Conservation (phyloP, 2,113 vertebrate genomes). For the Psammodynastes pulverulentus region DNA sequence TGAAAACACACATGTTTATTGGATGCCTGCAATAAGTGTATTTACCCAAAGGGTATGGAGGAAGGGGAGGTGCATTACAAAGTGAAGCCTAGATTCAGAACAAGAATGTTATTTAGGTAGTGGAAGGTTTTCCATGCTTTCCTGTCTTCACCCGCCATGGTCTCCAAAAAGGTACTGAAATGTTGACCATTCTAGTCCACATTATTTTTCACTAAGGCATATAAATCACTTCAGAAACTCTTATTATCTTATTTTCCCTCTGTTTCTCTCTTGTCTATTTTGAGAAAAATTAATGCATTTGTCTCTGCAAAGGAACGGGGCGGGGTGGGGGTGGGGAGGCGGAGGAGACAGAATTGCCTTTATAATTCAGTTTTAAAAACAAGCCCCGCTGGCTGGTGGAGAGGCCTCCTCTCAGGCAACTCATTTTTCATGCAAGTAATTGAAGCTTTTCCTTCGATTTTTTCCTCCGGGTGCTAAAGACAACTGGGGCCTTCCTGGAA, state of each 20-base stretch:
- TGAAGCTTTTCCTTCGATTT: conserved; percentile 72
- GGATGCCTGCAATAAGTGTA: not conserved
- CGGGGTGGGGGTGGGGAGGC: not conserved
- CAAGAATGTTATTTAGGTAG: conserved; percentile 60
- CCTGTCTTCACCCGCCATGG: not conserved
- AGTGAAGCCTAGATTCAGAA: conserved; percentile 61
- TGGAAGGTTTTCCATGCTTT: conserved; percentile 45
- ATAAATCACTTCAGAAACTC: conserved; percentile 75
- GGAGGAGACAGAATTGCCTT: conserved; percentile 56
- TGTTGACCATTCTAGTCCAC: conserved; percentile 32
- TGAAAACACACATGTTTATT: not conserved
- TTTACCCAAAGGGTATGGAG: not conserved
- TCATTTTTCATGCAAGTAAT: conserved; percentile 74
- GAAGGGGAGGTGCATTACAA: conserved; percentile 22
- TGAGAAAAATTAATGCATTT: conserved; percentile 73
- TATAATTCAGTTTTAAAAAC: conserved; percentile 77
- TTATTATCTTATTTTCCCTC: conserved; percentile 76
- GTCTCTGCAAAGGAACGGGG: conserved; percentile 56
- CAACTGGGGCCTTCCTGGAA: conserved; percentile 69
- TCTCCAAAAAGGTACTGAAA: not conserved
- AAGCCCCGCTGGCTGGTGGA: conserved; percentile 62
- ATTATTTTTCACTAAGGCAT: conserved; percentile 68
- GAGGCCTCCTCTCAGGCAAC: conserved; percentile 61
- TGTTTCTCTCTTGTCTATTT: conserved; percentile 66
- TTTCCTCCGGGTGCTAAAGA: conserved; percentile 70